Conservation (phyloP, 2,888 invertebrate genomes). For the Hofmannophila pseudospretella region DNA sequence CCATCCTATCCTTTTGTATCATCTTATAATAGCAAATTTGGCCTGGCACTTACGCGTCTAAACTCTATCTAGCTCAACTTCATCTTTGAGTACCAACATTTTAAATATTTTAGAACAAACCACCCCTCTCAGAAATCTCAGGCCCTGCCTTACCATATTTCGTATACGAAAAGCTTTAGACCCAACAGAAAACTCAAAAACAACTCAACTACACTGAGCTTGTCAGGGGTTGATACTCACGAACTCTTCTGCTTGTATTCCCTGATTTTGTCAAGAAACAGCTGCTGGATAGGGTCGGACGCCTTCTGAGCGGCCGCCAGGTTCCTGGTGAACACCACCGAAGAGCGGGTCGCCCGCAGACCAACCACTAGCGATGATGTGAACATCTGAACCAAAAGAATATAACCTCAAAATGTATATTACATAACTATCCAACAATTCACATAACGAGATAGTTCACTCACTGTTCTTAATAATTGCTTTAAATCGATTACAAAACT, state of each 20-base stretch:
- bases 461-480: slow-evolving; percentile 6
- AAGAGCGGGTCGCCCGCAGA: slow-evolving; percentile 66
- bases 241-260: slow-evolving; percentile 92
- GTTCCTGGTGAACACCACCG: slow-evolving; percentile 80
- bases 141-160: no score
- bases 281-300: slow-evolving; percentile 93
- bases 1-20: no score
- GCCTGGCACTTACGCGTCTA: no score
- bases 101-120: no score
- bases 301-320: slow-evolving; percentile 86
- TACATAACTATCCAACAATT: slow-evolving; percentile 42
- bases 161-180: no score
- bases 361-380: slow-evolving; percentile 69
- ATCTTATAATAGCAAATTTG: no score
- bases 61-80: no score
- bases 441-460: slow-evolving; percentile 3
- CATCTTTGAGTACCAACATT: no score
- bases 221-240: no score
- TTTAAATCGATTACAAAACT: background rate
- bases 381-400: slow-evolving; percentile 73
- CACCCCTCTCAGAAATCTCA: no score
- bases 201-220: no score
- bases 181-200: no score
- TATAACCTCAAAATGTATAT: slow-evolving; percentile 51
- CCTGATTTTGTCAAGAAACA: slow-evolving; percentile 94